Base-by-base conservation (phyloP, 2,888 invertebrate species). In the Loripinus fragilis region DNA sequence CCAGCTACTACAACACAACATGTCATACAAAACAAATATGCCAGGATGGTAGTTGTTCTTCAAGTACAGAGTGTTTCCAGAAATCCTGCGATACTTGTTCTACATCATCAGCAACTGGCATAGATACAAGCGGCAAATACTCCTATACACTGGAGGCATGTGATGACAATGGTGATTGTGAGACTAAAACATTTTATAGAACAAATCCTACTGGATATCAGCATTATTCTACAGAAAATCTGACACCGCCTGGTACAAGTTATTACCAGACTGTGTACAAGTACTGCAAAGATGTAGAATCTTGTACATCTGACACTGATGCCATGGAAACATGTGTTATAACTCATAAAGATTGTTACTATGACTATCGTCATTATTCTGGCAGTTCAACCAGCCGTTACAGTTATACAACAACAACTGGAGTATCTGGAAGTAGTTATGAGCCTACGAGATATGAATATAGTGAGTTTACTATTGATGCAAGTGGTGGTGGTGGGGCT, bases 401-500 rank as follows among this genome's bases (percentile, higher is more conserved):
- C 10, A 33, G 23, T 33, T 60, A 60, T 20, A 60, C 60, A 20
- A 60, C 60, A 33, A 60, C 60, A 5, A 7, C 7, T 33, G 60
- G 60, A 20, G 60, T 60, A 28, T 30, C 25, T 25, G 17, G 71
- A 64, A 17, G 64, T 52, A 48, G 60, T 25, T 12, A 77, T 65
- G 25, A 42, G 20, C 23, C 69, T 68, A 50, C 38, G 15, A 1
- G 77, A 64, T 30, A 42, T 71, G 33, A 68, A 35, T 60, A 33
- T 5, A 72, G 45, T 48, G 68, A 38, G 2, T 38, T 12, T 42
- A n/a, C 66, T 23, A 42, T 15, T 55, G 69, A 23, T n/a, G 38
- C 42, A 38, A 71, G 76, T 12, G 85, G 84, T 42, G 87, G 88
- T 7, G 89, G 90, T 15, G 87, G 89, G 0, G 85, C 78, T n/a